These are phyloP conservation scores for Pseudachorutes palmiensis DNA, from an alignment of 1,140 invertebrate species.

Conservation along the genomic window DNA sequence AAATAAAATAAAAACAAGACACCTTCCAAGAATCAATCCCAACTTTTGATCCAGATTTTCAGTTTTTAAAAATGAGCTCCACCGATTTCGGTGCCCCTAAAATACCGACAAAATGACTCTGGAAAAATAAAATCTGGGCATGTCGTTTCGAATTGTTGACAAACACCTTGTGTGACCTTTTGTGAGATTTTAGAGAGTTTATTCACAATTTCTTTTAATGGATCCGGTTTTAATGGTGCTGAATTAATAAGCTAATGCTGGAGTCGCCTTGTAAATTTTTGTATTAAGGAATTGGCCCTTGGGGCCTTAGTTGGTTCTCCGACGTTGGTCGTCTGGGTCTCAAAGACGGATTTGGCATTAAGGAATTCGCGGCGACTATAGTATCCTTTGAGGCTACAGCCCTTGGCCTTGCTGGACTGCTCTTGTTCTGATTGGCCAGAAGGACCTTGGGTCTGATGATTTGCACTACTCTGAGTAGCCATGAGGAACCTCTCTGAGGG, in stretches of 20 bases:
- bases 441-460: neutral
- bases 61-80: no score
- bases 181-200: no score
- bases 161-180: no score
- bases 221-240: no score
- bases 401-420: neutral
- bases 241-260: conserved; percentile 69
- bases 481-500: neutral
- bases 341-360: conserved; percentile 31
- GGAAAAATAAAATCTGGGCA: no score
- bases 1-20: no score
- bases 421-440: neutral
- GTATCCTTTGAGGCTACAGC: neutral
- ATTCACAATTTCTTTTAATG: no score
- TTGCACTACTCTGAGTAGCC: neutral
- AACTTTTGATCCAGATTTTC: no score
- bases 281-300: neutral
- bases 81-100: no score
- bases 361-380: conserved; percentile 28
- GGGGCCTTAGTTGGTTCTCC: neutral
- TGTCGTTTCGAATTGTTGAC: no score
- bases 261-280: conserved; percentile 59
- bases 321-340: neutral
- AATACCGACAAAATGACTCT: no score
- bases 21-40: no score